phyloP scores from a whole-genome alignment of 2,888 invertebrate genomes.

The Hemistola chrysoprasaria region DNA sequence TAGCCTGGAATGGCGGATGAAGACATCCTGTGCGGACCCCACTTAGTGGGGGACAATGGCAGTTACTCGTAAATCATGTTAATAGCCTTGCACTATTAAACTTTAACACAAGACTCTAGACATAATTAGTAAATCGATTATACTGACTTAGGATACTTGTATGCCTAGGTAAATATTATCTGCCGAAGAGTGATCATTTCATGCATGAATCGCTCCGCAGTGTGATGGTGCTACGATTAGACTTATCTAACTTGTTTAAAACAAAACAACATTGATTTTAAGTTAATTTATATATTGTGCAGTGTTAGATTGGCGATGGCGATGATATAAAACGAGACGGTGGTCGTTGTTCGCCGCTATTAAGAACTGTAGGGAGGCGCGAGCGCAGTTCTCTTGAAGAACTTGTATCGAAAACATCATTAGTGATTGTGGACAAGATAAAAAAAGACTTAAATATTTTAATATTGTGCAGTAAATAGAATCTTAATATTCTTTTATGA shows the following conservation, averaged over 20 bases:
- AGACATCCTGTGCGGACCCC: no score
- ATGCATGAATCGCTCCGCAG: conserved; percentile 50
- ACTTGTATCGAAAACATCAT: conserved; percentile 41
- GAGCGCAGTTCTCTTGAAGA: conserved; percentile 50
- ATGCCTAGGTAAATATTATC: no score
- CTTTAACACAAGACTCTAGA: no score
- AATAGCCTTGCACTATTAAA: no score
- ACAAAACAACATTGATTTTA: conserved; percentile 58
- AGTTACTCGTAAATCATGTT: no score
- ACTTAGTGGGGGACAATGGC: no score
- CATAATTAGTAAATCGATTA: conserved; percentile 16
- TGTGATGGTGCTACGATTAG: conserved; percentile 51
- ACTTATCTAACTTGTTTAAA: conserved; percentile 68
- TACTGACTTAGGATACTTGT: no score
- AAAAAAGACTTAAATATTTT: conserved; percentile 20
- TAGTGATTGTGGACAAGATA: conserved; percentile 35
- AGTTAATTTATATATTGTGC: conserved; percentile 58
- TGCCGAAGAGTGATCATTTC: conserved; percentile 46
- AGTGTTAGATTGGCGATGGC: conserved; percentile 56
- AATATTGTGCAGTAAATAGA: conserved; percentile 36
- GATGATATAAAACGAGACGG: conserved; percentile 70
- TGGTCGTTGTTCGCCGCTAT: conserved; percentile 57
- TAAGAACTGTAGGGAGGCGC: conserved; percentile 55
- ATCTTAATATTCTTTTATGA: conserved; percentile 33
- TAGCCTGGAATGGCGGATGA: no score